phyloP scores from a whole-genome alignment of 2,797 vertebrate genomes.

The Cercopithecus mitis region DNA sequence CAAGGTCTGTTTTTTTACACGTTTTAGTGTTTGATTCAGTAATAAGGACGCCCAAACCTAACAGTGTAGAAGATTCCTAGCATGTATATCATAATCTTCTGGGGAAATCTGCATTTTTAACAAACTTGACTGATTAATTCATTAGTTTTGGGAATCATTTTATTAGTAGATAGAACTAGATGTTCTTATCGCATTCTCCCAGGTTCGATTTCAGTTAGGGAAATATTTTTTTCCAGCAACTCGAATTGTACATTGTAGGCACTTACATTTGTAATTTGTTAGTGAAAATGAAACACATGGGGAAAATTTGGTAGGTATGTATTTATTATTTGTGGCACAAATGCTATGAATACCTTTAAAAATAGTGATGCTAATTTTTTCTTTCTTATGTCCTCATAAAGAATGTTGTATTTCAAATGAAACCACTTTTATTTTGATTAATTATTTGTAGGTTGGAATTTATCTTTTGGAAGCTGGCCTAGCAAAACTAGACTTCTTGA shows the following conservation, averaged over 20 bases:
- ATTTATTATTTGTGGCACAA: background rate
- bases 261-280: conserved; percentile 3
- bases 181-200: background rate
- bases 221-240: background rate
- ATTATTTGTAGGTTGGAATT: conserved; percentile 90
- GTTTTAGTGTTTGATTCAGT: background rate
- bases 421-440: background rate
- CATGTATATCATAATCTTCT: background rate
- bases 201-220: background rate
- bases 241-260: background rate
- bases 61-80: background rate
- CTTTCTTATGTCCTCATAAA: background rate
- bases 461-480: conserved; percentile 93
- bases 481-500: conserved; percentile 93
- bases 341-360: background rate
- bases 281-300: background rate
- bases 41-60: background rate
- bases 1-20: background rate
- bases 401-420: background rate
- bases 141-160: background rate
- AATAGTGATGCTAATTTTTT: background rate
- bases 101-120: background rate
- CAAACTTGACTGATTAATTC: background rate
- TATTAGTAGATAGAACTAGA: background rate
- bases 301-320: background rate